Evolutionary conservation across 2,888 invertebrate species (phyloP), one percentile per base, ranked within the genome.

Genomic region (Pachycephus smyrnensis): DNA sequence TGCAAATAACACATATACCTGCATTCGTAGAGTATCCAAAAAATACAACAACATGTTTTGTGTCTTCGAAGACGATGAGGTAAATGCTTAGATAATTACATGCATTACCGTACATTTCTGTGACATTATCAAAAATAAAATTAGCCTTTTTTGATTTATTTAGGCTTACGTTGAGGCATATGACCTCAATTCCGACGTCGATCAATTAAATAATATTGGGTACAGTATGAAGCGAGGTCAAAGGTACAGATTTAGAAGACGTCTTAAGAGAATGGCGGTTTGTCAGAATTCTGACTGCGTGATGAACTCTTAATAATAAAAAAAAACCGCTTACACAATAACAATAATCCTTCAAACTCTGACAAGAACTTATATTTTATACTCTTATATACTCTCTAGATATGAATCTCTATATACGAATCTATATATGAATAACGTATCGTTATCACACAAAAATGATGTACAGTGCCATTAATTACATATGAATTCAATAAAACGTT

Each of bases 1-100:
- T 0, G 93, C 91, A 85, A 98, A 98, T 90, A 98, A 98, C 89
- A 97, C 97, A 0, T 98, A 95, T 87, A 92, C 93, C 0, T 98
- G 98, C 87, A 88, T 97, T n/a, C 92, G 97, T 40, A 94, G 95
- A 84, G 90, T 97, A 75, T 93, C 94, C 0, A 86, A 92, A 0
- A 83, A 90, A 1, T 88, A 92, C 68, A 92, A 95, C 86, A 93
- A 94, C 83, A 94, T 96, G 83, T 94, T 94, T 88, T 96, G 96
- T 88, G 85, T 92, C 75, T 95, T 96, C 85, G 90, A 92, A 32
- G 95, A 95, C 82, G 83, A 92, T 31, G 87, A 93, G 90, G 94
- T 94, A 92, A 81, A 82, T 84, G 76, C 55, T 73, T 11, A 75
- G 23, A 55, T 9, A 55, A 55, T 55, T 23, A 55, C 23, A 55